These are phyloP conservation scores for Ennomos quercinarius DNA, from an alignment of 2,888 invertebrate genomes.

Conservation along the genomic window DNA sequence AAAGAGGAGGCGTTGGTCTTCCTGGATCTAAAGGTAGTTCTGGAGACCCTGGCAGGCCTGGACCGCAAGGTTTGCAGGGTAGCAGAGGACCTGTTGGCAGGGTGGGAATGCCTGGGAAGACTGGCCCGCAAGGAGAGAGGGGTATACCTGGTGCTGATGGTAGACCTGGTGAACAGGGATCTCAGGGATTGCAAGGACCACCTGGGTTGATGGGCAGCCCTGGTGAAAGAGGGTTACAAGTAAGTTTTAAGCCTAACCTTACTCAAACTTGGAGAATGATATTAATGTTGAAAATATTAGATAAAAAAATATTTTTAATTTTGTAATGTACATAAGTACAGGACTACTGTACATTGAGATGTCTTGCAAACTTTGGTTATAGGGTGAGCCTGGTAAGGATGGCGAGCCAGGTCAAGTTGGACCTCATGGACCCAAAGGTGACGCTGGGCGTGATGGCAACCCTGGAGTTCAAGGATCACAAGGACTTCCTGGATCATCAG, in stretches of 20 bases:
- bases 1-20: slow-evolving; percentile 85
- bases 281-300: too few species aligned
- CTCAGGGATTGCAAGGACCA: slow-evolving; percentile 91
- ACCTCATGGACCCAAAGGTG: slow-evolving; percentile 91
- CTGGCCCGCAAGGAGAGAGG: slow-evolving; percentile 89
- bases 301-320: too few species aligned
- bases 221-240: slow-evolving; percentile 91
- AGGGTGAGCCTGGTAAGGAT: slow-evolving; percentile 92
- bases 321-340: too few species aligned
- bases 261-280: too few species aligned
- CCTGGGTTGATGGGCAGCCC: slow-evolving; percentile 91
- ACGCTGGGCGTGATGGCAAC: slow-evolving; percentile 91
- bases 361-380: slow-evolving; percentile 8
- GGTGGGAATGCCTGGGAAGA: slow-evolving; percentile 89
- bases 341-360: too few species aligned
- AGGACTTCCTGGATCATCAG: slow-evolving; percentile 89
- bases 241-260: slow-evolving; percentile 55
- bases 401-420: slow-evolving; percentile 92
- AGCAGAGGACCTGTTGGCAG: slow-evolving; percentile 88
- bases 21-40: slow-evolving; percentile 86
- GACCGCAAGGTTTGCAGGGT: slow-evolving; percentile 88
- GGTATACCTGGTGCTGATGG: slow-evolving; percentile 94
- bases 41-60: slow-evolving; percentile 87
- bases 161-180: slow-evolving; percentile 93
- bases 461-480: slow-evolving; percentile 91